These are phyloP conservation scores for Tuberolachnus salignus DNA, from an alignment of 2,888 invertebrate species.

Conservation along the genomic window DNA sequence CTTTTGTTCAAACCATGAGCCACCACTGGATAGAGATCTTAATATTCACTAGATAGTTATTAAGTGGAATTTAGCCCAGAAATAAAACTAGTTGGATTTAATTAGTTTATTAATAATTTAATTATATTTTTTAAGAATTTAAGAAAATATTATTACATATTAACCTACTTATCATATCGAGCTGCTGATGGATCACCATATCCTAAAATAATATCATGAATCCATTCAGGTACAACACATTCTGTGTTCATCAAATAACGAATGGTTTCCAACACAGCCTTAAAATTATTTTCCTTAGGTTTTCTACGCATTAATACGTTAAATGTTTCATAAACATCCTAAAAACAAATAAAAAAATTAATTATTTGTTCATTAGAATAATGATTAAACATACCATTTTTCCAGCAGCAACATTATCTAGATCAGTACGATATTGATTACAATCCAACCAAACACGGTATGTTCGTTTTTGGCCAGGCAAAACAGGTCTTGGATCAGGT, in stretches of 20 bases:
- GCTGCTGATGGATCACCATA: slow-evolving; percentile 98
- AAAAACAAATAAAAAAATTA: slow-evolving; percentile 59
- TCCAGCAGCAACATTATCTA: slow-evolving; percentile 75
- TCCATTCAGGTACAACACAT: slow-evolving; percentile 95
- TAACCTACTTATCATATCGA: slow-evolving; percentile 79
- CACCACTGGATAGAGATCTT: too few species aligned
- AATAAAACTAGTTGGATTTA: too few species aligned
- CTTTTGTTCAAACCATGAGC: too few species aligned
- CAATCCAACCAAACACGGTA: slow-evolving; percentile 94
- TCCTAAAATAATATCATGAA: slow-evolving; percentile 95
- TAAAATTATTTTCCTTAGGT: slow-evolving; percentile 99
- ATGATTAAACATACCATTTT: slow-evolving; percentile 58
- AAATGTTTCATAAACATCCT: slow-evolving; percentile 89
- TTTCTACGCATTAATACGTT: slow-evolving; percentile 97
- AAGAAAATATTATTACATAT: background rate
- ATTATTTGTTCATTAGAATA: too few species aligned
- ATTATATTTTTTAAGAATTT: background rate
- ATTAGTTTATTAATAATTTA: too few species aligned
- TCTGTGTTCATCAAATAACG: slow-evolving; percentile 98
- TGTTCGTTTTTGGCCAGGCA: slow-evolving; percentile 88
- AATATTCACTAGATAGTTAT: too few species aligned
- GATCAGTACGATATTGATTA: slow-evolving; percentile 94
- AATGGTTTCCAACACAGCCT: slow-evolving; percentile 98
- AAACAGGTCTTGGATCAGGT: slow-evolving; percentile 83
- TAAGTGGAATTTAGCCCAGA: too few species aligned